A percentile compares a stretch with the other conserved stretches of the same genome.
These are phyloP conservation scores for Pleuronectes platessa DNA, from an alignment of 2,113 vertebrate genomes.

Conservation along the genomic window DNA sequence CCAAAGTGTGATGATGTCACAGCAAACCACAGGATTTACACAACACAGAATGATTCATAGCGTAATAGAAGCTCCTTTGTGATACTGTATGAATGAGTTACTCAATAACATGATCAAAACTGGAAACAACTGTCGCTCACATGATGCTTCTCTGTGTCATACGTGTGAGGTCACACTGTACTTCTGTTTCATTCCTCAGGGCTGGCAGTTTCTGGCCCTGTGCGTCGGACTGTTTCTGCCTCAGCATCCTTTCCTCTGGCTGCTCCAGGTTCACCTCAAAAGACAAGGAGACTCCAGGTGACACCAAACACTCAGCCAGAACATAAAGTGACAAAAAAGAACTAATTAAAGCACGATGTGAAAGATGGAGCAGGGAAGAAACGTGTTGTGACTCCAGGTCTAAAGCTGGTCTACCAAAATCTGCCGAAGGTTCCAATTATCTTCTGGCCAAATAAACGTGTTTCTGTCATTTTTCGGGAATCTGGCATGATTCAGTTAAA, in stretches of 20 bases:
- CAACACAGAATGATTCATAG: constrained; percentile 20
- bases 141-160: neutral
- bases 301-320: neutral
- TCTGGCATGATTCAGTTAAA: too few relatives aligned
- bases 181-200: constrained; percentile 79
- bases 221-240: constrained; percentile 95
- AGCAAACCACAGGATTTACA: neutral
- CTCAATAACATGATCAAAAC: constrained; percentile 12
- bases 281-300: constrained; percentile 93
- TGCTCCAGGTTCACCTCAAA: constrained; percentile 92
- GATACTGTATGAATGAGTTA: neutral
- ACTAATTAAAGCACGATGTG: too few relatives aligned
- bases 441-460: too few relatives aligned
- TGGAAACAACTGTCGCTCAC: neutral
- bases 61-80: neutral
- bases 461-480: too few relatives aligned
- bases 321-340: neutral
- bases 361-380: neutral
- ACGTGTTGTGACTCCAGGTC: neutral
- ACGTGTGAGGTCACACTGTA: neutral
- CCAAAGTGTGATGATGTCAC: neutral
- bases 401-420: neutral
- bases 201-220: constrained; percentile 96
- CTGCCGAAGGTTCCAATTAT: too few relatives aligned
- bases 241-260: constrained; percentile 95